phyloP scores from a whole-genome alignment of 2,888 invertebrate species.

The Drosophila greeni region DNA sequence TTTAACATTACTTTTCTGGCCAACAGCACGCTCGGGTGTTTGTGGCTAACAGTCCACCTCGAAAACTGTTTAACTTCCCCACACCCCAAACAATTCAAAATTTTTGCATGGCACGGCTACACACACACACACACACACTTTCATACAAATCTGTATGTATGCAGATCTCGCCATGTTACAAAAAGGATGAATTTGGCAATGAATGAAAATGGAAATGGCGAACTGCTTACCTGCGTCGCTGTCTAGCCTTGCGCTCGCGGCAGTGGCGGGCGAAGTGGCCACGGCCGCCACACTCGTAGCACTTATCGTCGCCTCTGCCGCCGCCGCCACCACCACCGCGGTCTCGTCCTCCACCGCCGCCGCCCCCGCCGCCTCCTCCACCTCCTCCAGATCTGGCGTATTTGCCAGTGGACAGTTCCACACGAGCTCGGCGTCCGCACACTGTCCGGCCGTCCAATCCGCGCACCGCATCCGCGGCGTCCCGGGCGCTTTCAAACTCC shows the following conservation, averaged over 20 bases:
- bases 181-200: conserved; percentile 37
- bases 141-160: conserved; percentile 33
- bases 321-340: conserved; percentile 52
- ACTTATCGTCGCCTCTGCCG: conserved; percentile 86
- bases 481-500: conserved; percentile 92
- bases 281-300: conserved; percentile 95
- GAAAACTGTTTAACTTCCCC: conserved; percentile 39
- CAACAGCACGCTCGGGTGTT: conserved; percentile 10
- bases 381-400: conserved; percentile 78
- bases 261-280: conserved; percentile 97
- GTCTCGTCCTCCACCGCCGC: conserved; percentile 80
- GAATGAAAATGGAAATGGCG: conserved; percentile 51
- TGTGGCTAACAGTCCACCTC: conserved; percentile 13
- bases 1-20: conserved; percentile 1
- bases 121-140: conserved; percentile 12
- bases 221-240: conserved; percentile 80
- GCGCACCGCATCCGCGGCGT: conserved; percentile 93
- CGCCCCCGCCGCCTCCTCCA: conserved; percentile 78
- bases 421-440: conserved; percentile 93
- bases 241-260: conserved; percentile 82
- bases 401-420: conserved; percentile 95
- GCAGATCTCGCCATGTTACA: conserved; percentile 42
- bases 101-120: conserved; percentile 33
- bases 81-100: conserved; percentile 55
- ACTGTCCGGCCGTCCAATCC: conserved; percentile 88